A percentile compares a stretch with the other conserved stretches of the same genome.
Conservation (phyloP, 1,140 invertebrate species). For the Pseudachorutes palmiensis region DNA sequence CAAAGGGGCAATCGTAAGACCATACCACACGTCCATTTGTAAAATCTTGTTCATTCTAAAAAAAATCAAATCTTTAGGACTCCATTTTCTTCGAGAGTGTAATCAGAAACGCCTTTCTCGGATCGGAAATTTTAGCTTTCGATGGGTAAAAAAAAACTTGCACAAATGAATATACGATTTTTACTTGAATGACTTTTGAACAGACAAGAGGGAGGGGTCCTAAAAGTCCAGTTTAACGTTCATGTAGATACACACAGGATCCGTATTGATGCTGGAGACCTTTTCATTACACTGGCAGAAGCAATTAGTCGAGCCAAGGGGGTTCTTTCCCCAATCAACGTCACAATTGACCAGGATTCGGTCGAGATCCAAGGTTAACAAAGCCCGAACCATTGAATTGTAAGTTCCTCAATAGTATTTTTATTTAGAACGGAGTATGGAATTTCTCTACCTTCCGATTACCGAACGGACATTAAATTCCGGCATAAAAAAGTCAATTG, state of each 20-base stretch:
- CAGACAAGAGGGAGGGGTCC: conserved; percentile 21
- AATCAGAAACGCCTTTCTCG: conserved; percentile 57
- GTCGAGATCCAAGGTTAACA: conserved; percentile 36
- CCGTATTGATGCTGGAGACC: conserved; percentile 35
- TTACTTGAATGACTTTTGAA: conserved; percentile 1
- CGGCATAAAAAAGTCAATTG: background rate
- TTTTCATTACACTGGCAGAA: conserved; percentile 37
- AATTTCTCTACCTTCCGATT: conserved; percentile 36
- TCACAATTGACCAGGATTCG: conserved; percentile 34
- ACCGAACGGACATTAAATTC: conserved; percentile 25
- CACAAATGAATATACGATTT: background rate
- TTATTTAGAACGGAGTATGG: conserved; percentile 34
- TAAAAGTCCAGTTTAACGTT: conserved; percentile 37
- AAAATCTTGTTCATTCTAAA: background rate
- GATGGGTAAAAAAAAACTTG: conserved; percentile 57
- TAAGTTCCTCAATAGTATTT: background rate
- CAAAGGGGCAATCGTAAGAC: conserved; percentile 53
- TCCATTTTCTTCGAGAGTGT: conserved; percentile 63
- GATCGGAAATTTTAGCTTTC: conserved; percentile 62
- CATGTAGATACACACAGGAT: conserved; percentile 37
- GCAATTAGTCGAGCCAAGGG: conserved; percentile 30
- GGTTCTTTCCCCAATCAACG: conserved; percentile 24
- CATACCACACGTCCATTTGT: too few species aligned
- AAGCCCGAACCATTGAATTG: background rate
- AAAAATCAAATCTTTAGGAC: conserved; percentile 41